Evolutionary conservation across 1,140 invertebrate species (phyloP), one percentile per base, ranked within the genome.

Genomic region (Drosophila neocordata): DNA sequence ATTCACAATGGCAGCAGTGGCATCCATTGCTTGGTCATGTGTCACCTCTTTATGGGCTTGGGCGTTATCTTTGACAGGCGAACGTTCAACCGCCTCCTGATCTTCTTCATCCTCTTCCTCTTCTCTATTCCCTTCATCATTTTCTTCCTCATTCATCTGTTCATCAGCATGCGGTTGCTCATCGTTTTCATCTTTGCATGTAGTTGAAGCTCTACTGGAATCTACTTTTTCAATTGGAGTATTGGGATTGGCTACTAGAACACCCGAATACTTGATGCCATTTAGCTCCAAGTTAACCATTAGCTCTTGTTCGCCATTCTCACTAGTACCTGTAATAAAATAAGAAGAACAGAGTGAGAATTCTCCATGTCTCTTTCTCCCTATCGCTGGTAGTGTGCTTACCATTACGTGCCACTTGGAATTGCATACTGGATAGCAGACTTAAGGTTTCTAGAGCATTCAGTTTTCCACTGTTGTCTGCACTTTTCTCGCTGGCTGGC

Each of bases 281-380:
- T 99, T 99, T 41, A 99, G 94, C 92, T 99, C 98, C 95, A 99
- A 97, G 77, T 96, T 98, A 4, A 99, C 97, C 31, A 97, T 95
- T 44, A 99, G 92, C 13, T 98, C 98, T 87, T 95, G 96, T 81
- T 98, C 97, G 2, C 95, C 95, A 69, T 96, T 95, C 9, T 67
- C 93, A 20, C 94, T 93, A 73, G 95, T 95, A 65, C 94, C 95
- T 95, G 90, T 1, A 91, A 74, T 65, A 11, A 11, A 34, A 6
- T 6, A 2, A 12, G 11, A 2, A 20, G 8, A 18, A 20, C 1
- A 11, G 15, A 48, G 2, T 48, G 15, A n/a, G 38, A 63, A 68
- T 71, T 58, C 38, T 24, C 27, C 24, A 5, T 18, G 24, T 34
- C 37, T 15, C 12, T 35, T 35, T 22, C 13, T 18, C 37, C 37